Evolutionary conservation across 2,888 invertebrate genomes (phyloP), one percentile per base, ranked within the genome.

Genomic region (Atethmia centrago): DNA sequence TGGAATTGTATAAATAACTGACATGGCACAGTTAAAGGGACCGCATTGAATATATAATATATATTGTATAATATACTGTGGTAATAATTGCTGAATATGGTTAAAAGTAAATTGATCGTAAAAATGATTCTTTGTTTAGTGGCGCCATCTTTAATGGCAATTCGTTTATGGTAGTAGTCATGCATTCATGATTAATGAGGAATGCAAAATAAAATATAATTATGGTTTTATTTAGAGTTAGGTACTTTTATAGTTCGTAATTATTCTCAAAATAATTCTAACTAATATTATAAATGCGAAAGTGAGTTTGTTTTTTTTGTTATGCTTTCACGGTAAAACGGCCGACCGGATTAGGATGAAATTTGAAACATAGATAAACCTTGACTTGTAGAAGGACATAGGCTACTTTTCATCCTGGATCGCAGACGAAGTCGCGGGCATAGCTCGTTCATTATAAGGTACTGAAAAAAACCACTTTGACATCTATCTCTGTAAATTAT

Each of bases 1-100:
- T 80, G 64, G 74, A 67, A 85, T 87, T 85, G 69, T 80, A 71
- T 67, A 77, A 83, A 85, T 82, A 71, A 66, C 70, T 55, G 36
- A 63, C 58, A 71, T 76, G 68, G 42, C 55, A 25, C 16, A 36
- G 49, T 59, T 74, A 80, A 74, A 68, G 53, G 31, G 66, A 56
- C 82, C 64, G 64, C 62, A 69, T 65, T 68, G 36, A 55, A 71
- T 69, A 59, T 74, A 56, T n/a, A n/a, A n/a, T n/a, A n/a, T n/a
- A n/a, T n/a, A n/a, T n/a, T n/a, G n/a, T n/a, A n/a, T n/a, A n/a
- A n/a, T n/a, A 42, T 59, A 49, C 21, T 40, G 28, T 28, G 40
- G 53, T 47, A 19, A n/a, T 66, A 31, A 70, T 71, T 40, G 59
- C 21, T 68, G 9, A 67, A 59, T 51, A 56, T 28, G 56, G 63